These are phyloP conservation scores for Apodemus agrarius DNA, from an alignment of 2,797 vertebrate genomes.

Conservation along the genomic window DNA sequence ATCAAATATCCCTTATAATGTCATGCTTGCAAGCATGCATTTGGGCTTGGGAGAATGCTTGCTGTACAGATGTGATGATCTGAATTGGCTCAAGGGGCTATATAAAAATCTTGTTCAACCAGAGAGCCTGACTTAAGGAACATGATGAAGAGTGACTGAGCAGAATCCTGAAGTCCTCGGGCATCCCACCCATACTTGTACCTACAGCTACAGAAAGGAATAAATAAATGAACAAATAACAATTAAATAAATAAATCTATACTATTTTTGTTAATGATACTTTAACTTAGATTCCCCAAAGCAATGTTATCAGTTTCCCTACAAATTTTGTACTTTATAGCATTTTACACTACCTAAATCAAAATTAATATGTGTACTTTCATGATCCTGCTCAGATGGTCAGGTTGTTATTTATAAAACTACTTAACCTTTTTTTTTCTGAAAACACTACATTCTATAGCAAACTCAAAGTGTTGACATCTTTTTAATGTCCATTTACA, in stretches of 20 bases:
- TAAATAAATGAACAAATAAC: not conserved
- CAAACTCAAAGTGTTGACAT: not conserved
- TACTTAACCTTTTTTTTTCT: not conserved
- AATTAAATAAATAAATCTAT: not conserved
- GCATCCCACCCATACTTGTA: not conserved
- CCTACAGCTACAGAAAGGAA: not conserved
- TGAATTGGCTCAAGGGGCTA: not conserved
- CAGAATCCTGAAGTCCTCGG: not conserved
- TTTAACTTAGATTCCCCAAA: not conserved
- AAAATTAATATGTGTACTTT: not conserved
- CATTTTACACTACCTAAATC: not conserved
- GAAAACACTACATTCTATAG: not conserved
- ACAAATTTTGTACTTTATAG: not conserved
- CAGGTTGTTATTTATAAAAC: not conserved
- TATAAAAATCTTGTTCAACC: not conserved
- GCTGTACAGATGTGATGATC: not conserved
- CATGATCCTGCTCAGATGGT: not conserved
- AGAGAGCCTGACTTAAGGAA: not conserved
- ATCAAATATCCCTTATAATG: not conserved
- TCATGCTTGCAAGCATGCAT: not conserved
- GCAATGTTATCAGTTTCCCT: not conserved
- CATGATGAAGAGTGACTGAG: not conserved
- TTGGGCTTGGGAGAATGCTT: not conserved
- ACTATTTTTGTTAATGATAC: not conserved
- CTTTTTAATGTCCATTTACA: not conserved